A percentile compares a stretch with the other conserved stretches of the same genome.
Evolutionary conservation across 2,888 invertebrate species (phyloP).

Genomic region (Cantharis rustica): DNA sequence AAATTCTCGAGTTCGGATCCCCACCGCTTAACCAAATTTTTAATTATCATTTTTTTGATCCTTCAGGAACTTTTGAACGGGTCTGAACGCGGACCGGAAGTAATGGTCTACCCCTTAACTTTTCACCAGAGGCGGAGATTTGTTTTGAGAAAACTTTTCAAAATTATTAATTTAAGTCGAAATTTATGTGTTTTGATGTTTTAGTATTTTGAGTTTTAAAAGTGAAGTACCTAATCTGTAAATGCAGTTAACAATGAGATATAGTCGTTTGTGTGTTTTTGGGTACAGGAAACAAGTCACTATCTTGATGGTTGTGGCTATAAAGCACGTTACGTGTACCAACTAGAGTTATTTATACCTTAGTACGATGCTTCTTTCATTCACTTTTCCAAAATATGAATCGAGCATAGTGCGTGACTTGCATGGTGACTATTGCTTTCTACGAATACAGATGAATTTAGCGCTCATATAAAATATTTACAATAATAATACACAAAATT

Average conservation of each 20-base stretch:
- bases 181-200: background rate
- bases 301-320: constrained; percentile 38
- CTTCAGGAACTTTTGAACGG: background rate
- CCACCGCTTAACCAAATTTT: background rate
- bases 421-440: constrained; percentile 23
- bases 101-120: background rate
- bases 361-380: constrained; percentile 46
- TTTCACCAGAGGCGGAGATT: background rate
- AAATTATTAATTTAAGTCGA: background rate
- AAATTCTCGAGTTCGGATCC: background rate
- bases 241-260: constrained; percentile 8
- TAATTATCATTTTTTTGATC: background rate
- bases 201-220: background rate
- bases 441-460: constrained; percentile 30
- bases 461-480: constrained; percentile 11
- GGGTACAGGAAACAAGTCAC: constrained; percentile 31
- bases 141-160: background rate
- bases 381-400: constrained; percentile 50
- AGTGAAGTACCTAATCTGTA: background rate
- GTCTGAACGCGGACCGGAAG: background rate
- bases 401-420: constrained; percentile 36
- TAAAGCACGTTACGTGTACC: constrained; percentile 39
- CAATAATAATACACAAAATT: background rate
- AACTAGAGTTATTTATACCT: constrained; percentile 39
- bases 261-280: constrained; percentile 23